Evolutionary conservation across 2,797 vertebrate species (phyloP).

Genomic region (Falco columbarius): DNA sequence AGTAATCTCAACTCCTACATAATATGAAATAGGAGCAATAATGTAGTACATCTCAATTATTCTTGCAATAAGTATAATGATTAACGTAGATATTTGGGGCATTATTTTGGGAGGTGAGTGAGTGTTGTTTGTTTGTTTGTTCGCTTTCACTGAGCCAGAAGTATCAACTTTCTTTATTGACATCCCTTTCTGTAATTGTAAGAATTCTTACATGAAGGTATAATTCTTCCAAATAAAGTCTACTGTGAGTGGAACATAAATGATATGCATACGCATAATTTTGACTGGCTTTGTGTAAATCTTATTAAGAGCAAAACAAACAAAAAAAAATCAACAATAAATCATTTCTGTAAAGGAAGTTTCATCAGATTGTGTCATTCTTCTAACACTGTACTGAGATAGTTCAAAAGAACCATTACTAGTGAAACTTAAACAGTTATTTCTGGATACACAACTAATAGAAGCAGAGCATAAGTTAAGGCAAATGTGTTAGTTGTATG

Average conservation of each 20-base stretch:
- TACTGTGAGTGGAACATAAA: not conserved
- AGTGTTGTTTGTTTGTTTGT: accelerated
- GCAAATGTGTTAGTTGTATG: not conserved
- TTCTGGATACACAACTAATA: not conserved
- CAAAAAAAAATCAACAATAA: not conserved
- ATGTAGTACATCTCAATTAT: not conserved
- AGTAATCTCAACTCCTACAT: not conserved
- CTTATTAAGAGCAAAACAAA: not conserved
- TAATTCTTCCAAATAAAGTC: not conserved
- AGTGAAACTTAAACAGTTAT: not conserved
- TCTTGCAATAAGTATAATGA: not conserved
- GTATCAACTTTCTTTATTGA: not conserved
- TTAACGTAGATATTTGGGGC: not conserved
- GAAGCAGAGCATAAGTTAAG: not conserved
- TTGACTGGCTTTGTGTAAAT: not conserved
- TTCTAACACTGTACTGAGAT: not conserved
- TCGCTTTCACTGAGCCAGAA: not conserved
- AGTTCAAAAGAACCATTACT: not conserved
- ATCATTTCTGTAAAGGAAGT: not conserved
- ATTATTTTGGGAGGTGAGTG: not conserved
- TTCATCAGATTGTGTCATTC: not conserved
- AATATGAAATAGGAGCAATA: not conserved
- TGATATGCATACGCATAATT: accelerated
- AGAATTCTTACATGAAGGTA: not conserved
- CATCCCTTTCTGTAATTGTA: not conserved